A percentile compares a stretch with the other conserved stretches of the same genome.
These are phyloP conservation scores for Thalassophryne amazonica DNA, from an alignment of 2,797 vertebrate species.

Conservation along the genomic window DNA sequence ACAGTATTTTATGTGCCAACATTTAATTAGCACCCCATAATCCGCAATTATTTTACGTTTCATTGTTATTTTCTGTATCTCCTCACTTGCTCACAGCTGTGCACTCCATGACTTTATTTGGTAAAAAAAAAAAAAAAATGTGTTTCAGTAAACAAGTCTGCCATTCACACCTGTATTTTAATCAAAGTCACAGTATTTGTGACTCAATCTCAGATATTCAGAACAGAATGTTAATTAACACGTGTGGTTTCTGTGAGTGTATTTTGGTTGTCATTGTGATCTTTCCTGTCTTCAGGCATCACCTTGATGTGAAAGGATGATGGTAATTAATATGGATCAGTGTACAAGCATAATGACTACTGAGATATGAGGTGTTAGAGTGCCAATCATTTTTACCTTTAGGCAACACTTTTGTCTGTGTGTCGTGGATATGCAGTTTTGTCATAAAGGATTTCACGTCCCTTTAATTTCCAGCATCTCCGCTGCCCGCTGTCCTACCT, in stretches of 20 bases:
- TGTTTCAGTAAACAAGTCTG: constrained; percentile 3
- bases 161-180: constrained; percentile 4
- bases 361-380: too few relatives aligned
- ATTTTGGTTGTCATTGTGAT: background rate
- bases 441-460: background rate
- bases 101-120: constrained; percentile 10
- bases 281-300: background rate
- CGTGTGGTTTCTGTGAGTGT: background rate
- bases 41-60: background rate
- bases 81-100: constrained; percentile 9
- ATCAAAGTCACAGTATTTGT: constrained; percentile 5
- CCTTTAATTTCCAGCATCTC: background rate
- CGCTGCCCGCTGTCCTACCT: background rate
- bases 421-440: background rate
- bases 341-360: background rate
- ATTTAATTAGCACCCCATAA: background rate
- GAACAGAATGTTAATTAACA: constrained; percentile 3
- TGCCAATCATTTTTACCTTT: background rate
- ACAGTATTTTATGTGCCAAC: background rate
- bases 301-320: background rate
- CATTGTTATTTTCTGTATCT: background rate
- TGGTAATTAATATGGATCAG: too few relatives aligned
- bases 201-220: background rate
- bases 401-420: background rate
- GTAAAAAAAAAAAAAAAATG: background rate